Percentiles rank a stretch among this genome's conserved stretches.
Evolutionary conservation across 2,113 vertebrate genomes (phyloP).

Genomic region (Callipepla californica): DNA sequence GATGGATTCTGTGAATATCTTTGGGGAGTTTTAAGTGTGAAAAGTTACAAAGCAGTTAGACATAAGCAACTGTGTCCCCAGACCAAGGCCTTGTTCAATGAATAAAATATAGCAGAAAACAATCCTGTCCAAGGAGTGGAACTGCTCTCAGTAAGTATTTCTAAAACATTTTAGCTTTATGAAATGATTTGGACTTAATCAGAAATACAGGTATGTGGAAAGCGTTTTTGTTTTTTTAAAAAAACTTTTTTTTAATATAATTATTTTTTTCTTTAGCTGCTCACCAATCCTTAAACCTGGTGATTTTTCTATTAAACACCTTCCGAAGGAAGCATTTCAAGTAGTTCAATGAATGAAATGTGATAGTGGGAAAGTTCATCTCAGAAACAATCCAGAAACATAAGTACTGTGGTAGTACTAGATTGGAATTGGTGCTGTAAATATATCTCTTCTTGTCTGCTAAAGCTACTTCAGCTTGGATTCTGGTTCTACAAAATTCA

Average conservation of each 20-base stretch:
- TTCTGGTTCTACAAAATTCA: neutral
- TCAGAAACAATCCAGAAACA: neutral
- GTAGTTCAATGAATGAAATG: neutral
- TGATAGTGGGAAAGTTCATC: neutral
- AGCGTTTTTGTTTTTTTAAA: neutral
- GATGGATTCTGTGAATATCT: neutral
- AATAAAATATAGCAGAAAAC: neutral
- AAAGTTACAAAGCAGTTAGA: neutral
- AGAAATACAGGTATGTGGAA: neutral
- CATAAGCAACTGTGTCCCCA: neutral
- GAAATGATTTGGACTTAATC: neutral
- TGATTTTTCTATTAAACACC: neutral
- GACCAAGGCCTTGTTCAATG: neutral
- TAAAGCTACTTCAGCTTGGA: neutral
- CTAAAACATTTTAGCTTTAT: neutral
- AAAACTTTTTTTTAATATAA: too few relatives aligned
- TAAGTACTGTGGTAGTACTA: neutral
- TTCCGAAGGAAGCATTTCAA: neutral
- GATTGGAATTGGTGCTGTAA: neutral
- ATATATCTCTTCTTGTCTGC: neutral
- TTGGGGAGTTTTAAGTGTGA: neutral
- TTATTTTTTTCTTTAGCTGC: neutral
- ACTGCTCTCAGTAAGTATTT: neutral
- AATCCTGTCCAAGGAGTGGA: neutral
- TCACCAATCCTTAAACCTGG: too few relatives aligned